phyloP scores from a whole-genome alignment of 2,797 vertebrate genomes.

The Psittacula echo region DNA sequence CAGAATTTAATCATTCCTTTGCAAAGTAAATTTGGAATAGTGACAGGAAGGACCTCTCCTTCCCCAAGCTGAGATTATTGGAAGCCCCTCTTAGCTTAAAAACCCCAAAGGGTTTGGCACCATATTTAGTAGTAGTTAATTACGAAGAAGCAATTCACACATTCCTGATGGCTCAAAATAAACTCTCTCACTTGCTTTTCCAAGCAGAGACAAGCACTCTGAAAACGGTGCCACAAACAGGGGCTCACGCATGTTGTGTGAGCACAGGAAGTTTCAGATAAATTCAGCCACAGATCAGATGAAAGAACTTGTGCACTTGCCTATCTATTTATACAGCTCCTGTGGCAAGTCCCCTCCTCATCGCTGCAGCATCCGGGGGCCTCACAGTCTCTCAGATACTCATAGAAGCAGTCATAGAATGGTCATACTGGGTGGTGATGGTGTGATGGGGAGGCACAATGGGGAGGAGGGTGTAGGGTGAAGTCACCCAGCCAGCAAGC shows the following conservation, averaged over 20 bases:
- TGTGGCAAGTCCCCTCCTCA: not conserved
- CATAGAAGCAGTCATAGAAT: not conserved
- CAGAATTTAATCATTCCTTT: not conserved
- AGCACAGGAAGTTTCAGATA: slow-evolving; percentile 54
- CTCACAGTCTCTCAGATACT: accelerated
- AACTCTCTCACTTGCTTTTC: not conserved
- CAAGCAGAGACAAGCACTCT: not conserved
- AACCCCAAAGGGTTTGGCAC: not conserved
- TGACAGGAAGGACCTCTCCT: not conserved
- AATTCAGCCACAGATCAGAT: slow-evolving; percentile 24
- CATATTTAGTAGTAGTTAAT: not conserved
- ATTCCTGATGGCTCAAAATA: not conserved
- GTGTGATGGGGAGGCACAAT: not conserved
- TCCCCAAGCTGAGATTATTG: not conserved
- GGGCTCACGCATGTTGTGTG: accelerated
- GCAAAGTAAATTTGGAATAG: not conserved
- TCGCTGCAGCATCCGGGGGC: not conserved
- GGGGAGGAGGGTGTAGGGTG: not conserved
- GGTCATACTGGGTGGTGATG: not conserved
- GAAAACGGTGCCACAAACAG: not conserved
- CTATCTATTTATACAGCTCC: not conserved
- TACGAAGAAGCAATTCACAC: not conserved
- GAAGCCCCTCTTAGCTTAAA: not conserved
- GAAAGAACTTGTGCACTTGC: not conserved
- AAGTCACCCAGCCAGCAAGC: not conserved